Base-by-base conservation (phyloP, 2,113 vertebrate genomes). In the Myrmophylax atrothorax region DNA sequence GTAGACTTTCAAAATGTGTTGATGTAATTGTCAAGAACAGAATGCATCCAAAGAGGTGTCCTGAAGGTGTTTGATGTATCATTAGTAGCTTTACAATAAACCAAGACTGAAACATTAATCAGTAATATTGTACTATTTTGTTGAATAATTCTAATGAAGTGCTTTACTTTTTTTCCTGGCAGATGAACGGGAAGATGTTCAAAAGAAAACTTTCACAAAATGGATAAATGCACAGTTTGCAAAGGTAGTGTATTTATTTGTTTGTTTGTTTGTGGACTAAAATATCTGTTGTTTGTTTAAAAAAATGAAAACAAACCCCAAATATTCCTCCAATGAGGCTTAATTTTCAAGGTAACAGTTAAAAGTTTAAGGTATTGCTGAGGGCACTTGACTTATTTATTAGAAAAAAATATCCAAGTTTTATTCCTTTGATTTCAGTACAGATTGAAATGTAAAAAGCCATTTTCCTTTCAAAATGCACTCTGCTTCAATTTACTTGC, bases 201-300 rank as follows among this genome's bases (percentile, higher is more conserved):
- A 99, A 98, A 99, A 99, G 98, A 99, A 99, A 98, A 99, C 99
- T 98, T 99, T 99, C 98, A 99, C 99, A 97, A 99, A 99, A 99
- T 99, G 99, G 99, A 98, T 99, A 98, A 99, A 99, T 98, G 98
- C 98, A 90, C 99, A 99, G 97, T 98, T 99, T 97, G 94, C 98
- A 97, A 99, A 99, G 99, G 99, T 99, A 99, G 97, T 97, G 35
- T 73, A 64, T n/a, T 46, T 16, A 12, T 64, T 31, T 40, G 14
- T 62, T 84, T 35, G 13, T 86, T 83, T 22, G 79, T 46, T 93
- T 84, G 83, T 80, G 83, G 47, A 66, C 35, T 15, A 87, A 89
- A 77, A 23, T 56, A 47, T 7, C 1, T 50, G 53, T 53, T 76
- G 4, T 75, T 1, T 66, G 4, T 78, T 87, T 69, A 9, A n/a